Base-by-base conservation (phyloP, 53 echinoderm and acorn worm species). In the Holothuria scabra region DNA sequence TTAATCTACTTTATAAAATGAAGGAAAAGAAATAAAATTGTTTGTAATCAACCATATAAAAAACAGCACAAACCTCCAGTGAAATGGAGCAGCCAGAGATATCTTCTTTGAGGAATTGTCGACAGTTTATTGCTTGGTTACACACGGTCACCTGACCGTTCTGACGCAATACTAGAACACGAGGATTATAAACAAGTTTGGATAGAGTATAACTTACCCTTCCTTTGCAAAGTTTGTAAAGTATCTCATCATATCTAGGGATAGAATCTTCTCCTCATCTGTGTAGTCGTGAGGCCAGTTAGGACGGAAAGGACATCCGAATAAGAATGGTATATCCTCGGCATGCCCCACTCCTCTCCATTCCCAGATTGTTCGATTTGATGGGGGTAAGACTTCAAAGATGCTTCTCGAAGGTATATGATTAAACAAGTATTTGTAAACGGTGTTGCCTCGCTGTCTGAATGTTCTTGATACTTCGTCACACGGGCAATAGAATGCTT, bases 211-310 rank as follows among this genome's bases (percentile, higher is more conserved):
- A 2, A 55, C 89, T 87, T 90, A 92, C 92, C 92, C 92, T n/a
- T 84, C 84, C 74, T 84, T 92, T 34, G 89, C 92, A 87, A 92
- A 92, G 69, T 92, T 92, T 7, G 92, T 70, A 82, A 86, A 92
- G 35, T 89, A 92, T 63, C 86, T 75, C 86, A 92, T 92, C 63
- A 86, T 80, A 29, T 87, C 84, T 3, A 84, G 9, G 3, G 89
- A 83, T 58, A 92, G 29, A 13, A 58, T 19, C 63, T 69, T 31
- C 28, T 92, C 92, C 30, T 87, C 66, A 29, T 85, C 88, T 34
- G 89, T 89, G 30, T 84, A 66, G 28, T 83, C 67, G 62, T 46
- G 32, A 13, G 29, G 18, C n/a, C 56, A 67, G 1, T 84, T 30
- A 19, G 63, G 58, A 24, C 44, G 60, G 56, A 88, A 67, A 52